Base-by-base conservation (phyloP, 2,888 invertebrate species). In the Dioctria linearis region DNA sequence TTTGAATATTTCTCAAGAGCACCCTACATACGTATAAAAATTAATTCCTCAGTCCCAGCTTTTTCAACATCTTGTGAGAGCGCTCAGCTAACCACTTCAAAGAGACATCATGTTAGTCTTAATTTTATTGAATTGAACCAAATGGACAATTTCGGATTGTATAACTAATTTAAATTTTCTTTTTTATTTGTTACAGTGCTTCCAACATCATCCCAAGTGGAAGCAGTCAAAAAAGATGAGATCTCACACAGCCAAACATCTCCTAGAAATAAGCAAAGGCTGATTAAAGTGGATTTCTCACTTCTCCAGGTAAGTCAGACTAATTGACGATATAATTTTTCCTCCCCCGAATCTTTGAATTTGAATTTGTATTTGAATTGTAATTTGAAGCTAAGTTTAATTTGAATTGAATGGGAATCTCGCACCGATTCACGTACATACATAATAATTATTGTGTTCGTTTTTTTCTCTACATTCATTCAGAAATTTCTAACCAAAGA, bases 221-320 rank as follows among this genome's bases (percentile, higher is more conserved):
- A 85, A 82, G 84, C 85, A 82, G 84, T 85, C 83, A 86, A 86
- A 85, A 82, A 84, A 80, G 84, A 85, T 83, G 85, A 85, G 82
- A 83, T 83, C 82, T 82, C 83, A 84, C 90, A 87, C 89, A 90
- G 87, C 89, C 90, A 85, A 89, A 90, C 86, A 80, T 83, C 87
- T 82, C 86, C 88, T 82, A 87, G 87, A 83, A 86, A 88, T 81
- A 86, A 86, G 82, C 88, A 88, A 86, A 91, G 94, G 86, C 92
- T 96, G 86, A 96, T 96, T 90, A 95, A 95, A 91, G 95, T 95
- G 83, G 95, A 96, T 90, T 94, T 95, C 89, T 92, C 94, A 85
- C 92, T 93, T 87, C 90, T 94, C 86, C 91, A 93, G 91, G 93
- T 93, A 86, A 90, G 90, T 86, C 80, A 83, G 11, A n/a, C 54